Evolutionary conservation across 2,888 invertebrate species (phyloP).

Genomic region (Gastracanthus pulcherrimus): DNA sequence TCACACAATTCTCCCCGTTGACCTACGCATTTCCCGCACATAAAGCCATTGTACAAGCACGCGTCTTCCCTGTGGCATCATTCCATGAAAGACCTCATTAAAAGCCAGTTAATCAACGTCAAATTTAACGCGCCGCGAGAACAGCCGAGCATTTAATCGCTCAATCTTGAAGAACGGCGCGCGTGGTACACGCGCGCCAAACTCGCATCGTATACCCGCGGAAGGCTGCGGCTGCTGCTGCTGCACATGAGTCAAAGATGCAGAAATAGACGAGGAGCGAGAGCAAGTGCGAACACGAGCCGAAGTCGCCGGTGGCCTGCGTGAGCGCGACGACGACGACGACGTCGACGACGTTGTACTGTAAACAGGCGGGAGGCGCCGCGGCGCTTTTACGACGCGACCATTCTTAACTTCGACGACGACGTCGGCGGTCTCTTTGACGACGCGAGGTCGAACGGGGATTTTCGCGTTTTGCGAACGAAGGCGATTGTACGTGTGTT

Average conservation of each 20-base stretch:
- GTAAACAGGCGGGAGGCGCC: conserved; percentile 80
- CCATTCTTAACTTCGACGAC: neutral
- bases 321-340: conserved; percentile 52
- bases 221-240: neutral
- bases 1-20: neutral
- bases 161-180: conserved; percentile 30
- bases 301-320: conserved; percentile 1
- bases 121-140: conserved; percentile 41
- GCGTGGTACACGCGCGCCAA: neutral
- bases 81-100: conserved; percentile 44
- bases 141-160: conserved; percentile 49
- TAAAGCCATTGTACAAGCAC: conserved; percentile 16
- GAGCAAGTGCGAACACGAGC: neutral
- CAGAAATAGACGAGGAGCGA: conserved; percentile 36
- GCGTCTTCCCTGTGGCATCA: neutral
- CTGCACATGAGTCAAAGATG: conserved; percentile 19
- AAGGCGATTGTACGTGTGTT: neutral
- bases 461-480: conserved; percentile 17
- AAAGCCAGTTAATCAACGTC: conserved; percentile 50
- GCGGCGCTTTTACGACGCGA: conserved; percentile 70
- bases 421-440: conserved; percentile 40
- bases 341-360: conserved; percentile 66
- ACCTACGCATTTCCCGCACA: conserved; percentile 5
- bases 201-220: neutral
- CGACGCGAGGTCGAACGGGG: neutral